A percentile compares a stretch with the other conserved stretches of the same genome.
Conservation (phyloP, 2,888 invertebrate genomes). For the Eupeodes luniger region DNA sequence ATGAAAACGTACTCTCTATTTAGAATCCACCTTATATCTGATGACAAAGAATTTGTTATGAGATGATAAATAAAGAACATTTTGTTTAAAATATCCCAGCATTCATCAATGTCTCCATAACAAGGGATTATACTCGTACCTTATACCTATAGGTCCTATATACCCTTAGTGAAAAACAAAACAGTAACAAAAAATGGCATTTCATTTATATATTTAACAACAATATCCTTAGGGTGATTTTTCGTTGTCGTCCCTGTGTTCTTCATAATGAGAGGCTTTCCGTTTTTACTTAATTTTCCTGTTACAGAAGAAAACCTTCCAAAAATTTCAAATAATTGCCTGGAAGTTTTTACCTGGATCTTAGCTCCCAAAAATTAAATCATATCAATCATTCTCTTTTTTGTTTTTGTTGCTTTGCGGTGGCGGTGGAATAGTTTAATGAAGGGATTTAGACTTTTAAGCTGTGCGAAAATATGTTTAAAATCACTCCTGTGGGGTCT, state of each 20-base stretch:
- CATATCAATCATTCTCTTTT: background rate
- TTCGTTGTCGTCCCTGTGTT: background rate
- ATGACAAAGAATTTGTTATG: background rate
- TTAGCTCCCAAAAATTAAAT: background rate
- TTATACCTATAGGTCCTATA: background rate
- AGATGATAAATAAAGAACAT: conserved; percentile 4
- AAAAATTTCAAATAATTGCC: background rate
- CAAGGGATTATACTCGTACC: background rate
- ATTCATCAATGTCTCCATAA: conserved; percentile 10
- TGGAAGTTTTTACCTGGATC: background rate
- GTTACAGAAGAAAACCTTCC: background rate
- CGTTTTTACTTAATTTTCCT: background rate
- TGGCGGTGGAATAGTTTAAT: background rate
- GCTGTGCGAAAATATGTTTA: background rate
- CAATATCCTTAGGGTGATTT: conserved; percentile 15
- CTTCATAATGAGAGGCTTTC: background rate
- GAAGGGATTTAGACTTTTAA: background rate
- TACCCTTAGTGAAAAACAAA: background rate
- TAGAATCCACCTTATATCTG: background rate
- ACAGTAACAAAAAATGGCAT: background rate
- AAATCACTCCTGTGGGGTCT: background rate
- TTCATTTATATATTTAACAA: background rate
- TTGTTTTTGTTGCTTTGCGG: too few species aligned
- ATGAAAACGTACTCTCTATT: background rate
- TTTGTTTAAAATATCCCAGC: background rate